A percentile compares a stretch with the other conserved stretches of the same genome.
These are phyloP conservation scores for Spongilla lacustris DNA, from an alignment of 37 sponge, comb jelly and placozoan genomes.

Conservation along the genomic window DNA sequence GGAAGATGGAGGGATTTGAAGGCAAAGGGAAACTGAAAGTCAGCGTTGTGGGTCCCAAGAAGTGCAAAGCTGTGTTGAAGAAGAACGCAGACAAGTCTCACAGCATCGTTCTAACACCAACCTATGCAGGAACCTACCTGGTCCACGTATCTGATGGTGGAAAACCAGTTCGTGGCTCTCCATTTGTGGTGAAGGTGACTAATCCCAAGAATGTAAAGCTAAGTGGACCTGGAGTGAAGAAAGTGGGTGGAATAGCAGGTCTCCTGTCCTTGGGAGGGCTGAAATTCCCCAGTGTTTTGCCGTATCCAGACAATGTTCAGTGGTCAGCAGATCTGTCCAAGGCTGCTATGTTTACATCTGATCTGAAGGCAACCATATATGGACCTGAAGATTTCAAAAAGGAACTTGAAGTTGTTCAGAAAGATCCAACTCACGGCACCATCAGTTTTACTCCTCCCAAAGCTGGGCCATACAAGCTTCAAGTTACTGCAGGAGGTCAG, in stretches of 20 bases:
- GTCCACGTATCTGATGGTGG: neutral
- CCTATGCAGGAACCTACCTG: neutral
- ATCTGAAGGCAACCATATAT: neutral
- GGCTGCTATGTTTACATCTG: neutral
- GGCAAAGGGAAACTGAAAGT: neutral
- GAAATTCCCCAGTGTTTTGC: neutral
- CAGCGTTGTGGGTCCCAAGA: neutral
- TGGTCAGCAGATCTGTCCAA: neutral
- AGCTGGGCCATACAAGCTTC: neutral
- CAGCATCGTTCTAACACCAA: neutral
- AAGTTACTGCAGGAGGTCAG: neutral
- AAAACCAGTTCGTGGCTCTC: neutral
- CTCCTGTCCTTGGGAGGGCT: neutral
- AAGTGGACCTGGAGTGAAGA: neutral
- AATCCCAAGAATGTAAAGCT: neutral
- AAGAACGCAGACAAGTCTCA: neutral
- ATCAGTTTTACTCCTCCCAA: neutral
- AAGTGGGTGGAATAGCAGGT: neutral
- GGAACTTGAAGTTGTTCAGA: neutral
- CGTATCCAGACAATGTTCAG: neutral
- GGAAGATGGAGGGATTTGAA: neutral
- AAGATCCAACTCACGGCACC: neutral
- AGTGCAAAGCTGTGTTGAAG: neutral
- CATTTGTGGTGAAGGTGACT: neutral
- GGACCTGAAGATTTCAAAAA: neutral